A percentile compares a stretch with the other conserved stretches of the same genome.
These are phyloP conservation scores for Pelosia muscerda DNA, from an alignment of 2,888 invertebrate species.

Conservation along the genomic window DNA sequence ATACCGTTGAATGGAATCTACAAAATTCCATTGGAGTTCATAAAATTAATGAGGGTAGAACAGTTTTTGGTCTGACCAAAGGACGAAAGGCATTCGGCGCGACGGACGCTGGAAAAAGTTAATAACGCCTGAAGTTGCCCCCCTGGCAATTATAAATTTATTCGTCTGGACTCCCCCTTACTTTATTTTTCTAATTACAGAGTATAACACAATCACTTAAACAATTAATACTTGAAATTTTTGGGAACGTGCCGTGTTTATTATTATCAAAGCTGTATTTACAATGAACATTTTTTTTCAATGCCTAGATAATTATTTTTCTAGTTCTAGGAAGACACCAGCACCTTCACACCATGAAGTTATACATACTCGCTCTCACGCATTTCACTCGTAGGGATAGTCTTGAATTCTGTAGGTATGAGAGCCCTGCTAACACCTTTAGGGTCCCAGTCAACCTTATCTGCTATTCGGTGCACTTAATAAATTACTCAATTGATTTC, in stretches of 20 bases:
- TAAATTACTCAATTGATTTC: no score
- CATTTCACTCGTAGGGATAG: no score
- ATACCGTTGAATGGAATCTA: slow-evolving; percentile 20
- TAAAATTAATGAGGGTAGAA: slow-evolving; percentile 58
- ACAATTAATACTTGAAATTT: slow-evolving; percentile 24
- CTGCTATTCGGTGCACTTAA: no score
- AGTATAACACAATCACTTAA: slow-evolving; percentile 44
- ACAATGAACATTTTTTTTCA: not conserved
- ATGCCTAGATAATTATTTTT: not conserved
- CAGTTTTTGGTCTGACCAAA: slow-evolving; percentile 56
- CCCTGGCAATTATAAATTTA: slow-evolving; percentile 62
- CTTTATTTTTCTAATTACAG: slow-evolving; percentile 54
- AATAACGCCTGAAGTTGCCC: slow-evolving; percentile 63
- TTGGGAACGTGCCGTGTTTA: not conserved
- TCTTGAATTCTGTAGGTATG: no score
- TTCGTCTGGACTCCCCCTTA: slow-evolving; percentile 44
- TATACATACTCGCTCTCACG: no score
- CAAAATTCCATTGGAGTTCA: slow-evolving; percentile 42
- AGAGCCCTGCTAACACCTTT: no score
- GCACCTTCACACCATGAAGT: no score
- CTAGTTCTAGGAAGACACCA: not conserved
- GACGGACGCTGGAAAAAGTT: slow-evolving; percentile 58
- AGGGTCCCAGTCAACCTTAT: no score
- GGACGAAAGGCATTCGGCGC: slow-evolving; percentile 45
- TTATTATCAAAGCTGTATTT: not conserved